phyloP scores from a whole-genome alignment of 2,113 vertebrate genomes.

The Oryzias woworae region DNA sequence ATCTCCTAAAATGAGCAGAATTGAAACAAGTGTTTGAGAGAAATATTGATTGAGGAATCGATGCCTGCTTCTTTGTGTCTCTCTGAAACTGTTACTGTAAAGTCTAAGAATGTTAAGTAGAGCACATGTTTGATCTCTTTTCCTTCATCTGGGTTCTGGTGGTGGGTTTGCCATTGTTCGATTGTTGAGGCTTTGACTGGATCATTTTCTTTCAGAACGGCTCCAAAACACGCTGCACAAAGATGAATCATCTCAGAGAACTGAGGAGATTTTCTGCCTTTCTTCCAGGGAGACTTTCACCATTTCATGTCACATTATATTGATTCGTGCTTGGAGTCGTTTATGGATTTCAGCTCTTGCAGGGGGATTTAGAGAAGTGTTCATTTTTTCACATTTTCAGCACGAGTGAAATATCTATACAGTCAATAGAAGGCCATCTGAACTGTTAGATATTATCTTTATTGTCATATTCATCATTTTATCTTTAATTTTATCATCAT shows the following conservation, averaged over 20 bases:
- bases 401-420: background rate
- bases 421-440: background rate
- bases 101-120: conserved; percentile 38
- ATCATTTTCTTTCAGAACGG: too few relatives aligned
- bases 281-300: background rate
- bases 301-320: conserved; percentile 6
- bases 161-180: background rate
- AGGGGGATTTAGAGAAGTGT: conserved; percentile 1
- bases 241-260: too few relatives aligned
- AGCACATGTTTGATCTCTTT: conserved; percentile 34
- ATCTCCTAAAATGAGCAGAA: conserved; percentile 61
- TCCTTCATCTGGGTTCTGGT: conserved; percentile 29
- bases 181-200: too few relatives aligned
- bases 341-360: conserved; percentile 3
- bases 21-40: conserved; percentile 61
- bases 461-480: background rate
- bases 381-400: background rate
- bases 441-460: background rate
- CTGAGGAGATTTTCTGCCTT: too few relatives aligned
- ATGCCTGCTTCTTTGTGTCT: conserved; percentile 48
- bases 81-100: conserved; percentile 45
- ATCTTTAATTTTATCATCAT: background rate
- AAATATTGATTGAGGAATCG: conserved; percentile 66
- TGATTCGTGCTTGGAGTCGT: conserved; percentile 3
- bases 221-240: too few relatives aligned